Evolutionary conservation across 1,140 invertebrate species (phyloP), one percentile per base, ranked within the genome.

Genomic region (Drosophila littoralis): DNA sequence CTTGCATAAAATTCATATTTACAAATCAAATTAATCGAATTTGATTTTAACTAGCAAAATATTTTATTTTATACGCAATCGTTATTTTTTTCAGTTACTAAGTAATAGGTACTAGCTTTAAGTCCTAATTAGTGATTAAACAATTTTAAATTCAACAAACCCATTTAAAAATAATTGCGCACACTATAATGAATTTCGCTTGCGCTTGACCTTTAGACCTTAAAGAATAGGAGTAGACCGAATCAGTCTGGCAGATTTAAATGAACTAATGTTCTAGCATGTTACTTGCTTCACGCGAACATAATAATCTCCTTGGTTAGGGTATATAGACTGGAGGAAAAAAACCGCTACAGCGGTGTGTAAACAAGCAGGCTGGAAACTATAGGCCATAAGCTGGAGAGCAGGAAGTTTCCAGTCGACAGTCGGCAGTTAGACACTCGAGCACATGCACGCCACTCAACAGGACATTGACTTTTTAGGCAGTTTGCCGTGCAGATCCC

Each of bases 381-480:
- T 66, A 67, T 61, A 67, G 60, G 52, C 43, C 40, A 15, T 54
- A 33, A 38, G 63, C 50, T 40, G 38, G 40, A 42, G 50, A 61
- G 58, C 58, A 51, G 69, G 50, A 72, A 71, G 54, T 66, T 68
- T 59, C 22, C 57, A 68, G 60, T 46, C 54, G 32, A 60, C 60
- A 68, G 75, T 58, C 65, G 64, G 46, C 61, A 79, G 77, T 79
- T 79, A 79, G 77, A 79, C 69, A 79, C 54, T 73, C 63, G 63
- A 71, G 59, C 68, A 50, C 68, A 64, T 70, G 74, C 73, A 79
- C 67, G 77, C 67, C 68, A 79, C 77, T 79, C 77, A 52, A 74
- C 68, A 77, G 77, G 74, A 79, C 74, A 76, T 79, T 79, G 77
- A 79, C 77, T 79, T 79, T 73, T 71, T 65, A 75, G 71, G 59